Conservation (phyloP, 2,888 invertebrate genomes). For the Cyaniris semiargus region DNA sequence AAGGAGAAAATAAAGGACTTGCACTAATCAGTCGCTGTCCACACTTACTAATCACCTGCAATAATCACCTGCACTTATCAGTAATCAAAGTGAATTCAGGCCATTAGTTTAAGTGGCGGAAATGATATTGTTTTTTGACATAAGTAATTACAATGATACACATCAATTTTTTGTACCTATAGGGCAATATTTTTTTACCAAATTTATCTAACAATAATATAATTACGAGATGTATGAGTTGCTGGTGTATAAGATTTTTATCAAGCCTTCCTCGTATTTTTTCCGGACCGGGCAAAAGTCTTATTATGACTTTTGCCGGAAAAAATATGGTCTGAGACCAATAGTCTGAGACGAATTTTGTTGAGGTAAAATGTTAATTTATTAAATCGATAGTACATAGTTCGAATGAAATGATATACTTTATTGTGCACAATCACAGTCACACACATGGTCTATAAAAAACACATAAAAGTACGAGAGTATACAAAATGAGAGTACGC, state of each 20-base stretch:
- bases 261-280: not conserved
- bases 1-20: no score
- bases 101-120: not conserved
- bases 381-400: not conserved
- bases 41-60: no score
- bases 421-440: no score
- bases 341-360: not conserved
- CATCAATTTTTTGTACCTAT: not conserved
- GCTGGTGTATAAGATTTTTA: not conserved
- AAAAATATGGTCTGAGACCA: not conserved
- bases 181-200: not conserved
- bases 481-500: no score
- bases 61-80: no score
- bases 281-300: not conserved
- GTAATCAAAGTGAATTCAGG: no score
- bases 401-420: no score
- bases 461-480: no score
- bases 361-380: not conserved
- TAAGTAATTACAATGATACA: not conserved
- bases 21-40: no score
- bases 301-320: not conserved
- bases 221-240: not conserved
- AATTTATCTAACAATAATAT: not conserved
- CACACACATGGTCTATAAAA: no score
- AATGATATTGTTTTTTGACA: slow-evolving; percentile 14